A percentile compares a stretch with the other conserved stretches of the same genome.
Evolutionary conservation across 2,113 vertebrate species (phyloP).

Genomic region (Barbus barbus): DNA sequence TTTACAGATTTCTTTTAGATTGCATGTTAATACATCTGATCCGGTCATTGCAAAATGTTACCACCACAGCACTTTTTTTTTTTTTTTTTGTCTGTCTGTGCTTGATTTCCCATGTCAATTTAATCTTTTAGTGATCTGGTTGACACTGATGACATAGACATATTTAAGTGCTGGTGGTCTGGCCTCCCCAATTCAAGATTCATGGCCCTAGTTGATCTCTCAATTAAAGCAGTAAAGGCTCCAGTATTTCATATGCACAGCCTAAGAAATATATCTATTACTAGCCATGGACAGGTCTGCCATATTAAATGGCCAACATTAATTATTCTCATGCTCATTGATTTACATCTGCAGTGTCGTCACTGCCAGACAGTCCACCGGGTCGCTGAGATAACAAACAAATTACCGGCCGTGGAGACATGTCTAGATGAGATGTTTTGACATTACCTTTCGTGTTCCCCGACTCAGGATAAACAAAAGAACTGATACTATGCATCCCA

Average conservation of each 20-base stretch:
- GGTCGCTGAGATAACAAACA: background rate
- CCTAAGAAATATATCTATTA: conserved; percentile 35
- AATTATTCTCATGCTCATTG: conserved; percentile 28
- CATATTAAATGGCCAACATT: conserved; percentile 33
- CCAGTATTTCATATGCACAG: conserved; percentile 24
- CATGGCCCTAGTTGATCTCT: conserved; percentile 30
- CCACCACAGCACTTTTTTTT: too few species aligned
- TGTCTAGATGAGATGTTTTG: conserved; percentile 7
- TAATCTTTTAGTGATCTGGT: background rate
- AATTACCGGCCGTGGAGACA: conserved; percentile 29
- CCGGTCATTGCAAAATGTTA: too few species aligned
- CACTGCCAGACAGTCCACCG: conserved; percentile 23
- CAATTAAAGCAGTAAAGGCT: conserved; percentile 45
- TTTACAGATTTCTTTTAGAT: too few species aligned
- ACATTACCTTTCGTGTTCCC: conserved; percentile 10
- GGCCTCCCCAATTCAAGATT: conserved; percentile 29
- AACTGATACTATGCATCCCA: background rate
- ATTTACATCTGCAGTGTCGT: conserved; percentile 33
- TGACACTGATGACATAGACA: background rate
- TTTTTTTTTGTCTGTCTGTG: background rate
- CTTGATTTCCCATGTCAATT: background rate
- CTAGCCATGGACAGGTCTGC: conserved; percentile 34
- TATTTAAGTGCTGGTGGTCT: background rate
- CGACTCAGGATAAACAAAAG: background rate
- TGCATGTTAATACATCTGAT: too few species aligned